These are phyloP conservation scores for Leptinotarsa defecta DNA, from an alignment of 1,140 invertebrate species.

Conservation along the genomic window DNA sequence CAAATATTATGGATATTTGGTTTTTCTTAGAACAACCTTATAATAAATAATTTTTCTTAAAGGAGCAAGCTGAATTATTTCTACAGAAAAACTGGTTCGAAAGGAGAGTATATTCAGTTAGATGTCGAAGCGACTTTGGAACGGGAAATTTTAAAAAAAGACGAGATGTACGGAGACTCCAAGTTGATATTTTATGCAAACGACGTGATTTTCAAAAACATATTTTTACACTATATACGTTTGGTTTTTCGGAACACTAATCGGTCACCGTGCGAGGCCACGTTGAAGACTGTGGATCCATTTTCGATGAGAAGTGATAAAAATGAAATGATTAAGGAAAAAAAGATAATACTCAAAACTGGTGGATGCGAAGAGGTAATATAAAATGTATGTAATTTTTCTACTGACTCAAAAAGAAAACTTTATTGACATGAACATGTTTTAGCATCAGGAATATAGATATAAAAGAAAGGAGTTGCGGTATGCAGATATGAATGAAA, in stretches of 20 bases:
- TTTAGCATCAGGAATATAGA: no score
- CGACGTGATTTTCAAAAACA: constrained; percentile 34
- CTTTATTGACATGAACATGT: no score
- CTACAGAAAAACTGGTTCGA: constrained; percentile 31
- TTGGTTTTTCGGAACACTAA: constrained; percentile 13
- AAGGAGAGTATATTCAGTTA: constrained; percentile 28
- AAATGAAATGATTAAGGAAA: neutral
- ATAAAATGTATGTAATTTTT: no score
- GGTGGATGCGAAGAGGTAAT: constrained; percentile 9
- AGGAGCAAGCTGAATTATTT: constrained; percentile 40
- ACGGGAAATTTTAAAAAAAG: constrained; percentile 34
- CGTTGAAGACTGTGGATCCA: neutral
- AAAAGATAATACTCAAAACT: neutral
- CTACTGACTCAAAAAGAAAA: no score
- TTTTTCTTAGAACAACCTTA: no score
- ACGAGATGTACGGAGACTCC: constrained; percentile 26
- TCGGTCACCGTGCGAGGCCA: neutral
- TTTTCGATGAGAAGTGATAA: constrained; percentile 8
- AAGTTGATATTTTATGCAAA: constrained; percentile 39
- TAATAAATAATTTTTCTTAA: no score
- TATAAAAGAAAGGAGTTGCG: no score
- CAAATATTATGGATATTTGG: no score
- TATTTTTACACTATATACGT: constrained; percentile 15
- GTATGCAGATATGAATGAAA: no score
- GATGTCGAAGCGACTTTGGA: constrained; percentile 38